Evolutionary conservation across 1,140 invertebrate species (phyloP).

Genomic region (Wasmannia auropunctata): DNA sequence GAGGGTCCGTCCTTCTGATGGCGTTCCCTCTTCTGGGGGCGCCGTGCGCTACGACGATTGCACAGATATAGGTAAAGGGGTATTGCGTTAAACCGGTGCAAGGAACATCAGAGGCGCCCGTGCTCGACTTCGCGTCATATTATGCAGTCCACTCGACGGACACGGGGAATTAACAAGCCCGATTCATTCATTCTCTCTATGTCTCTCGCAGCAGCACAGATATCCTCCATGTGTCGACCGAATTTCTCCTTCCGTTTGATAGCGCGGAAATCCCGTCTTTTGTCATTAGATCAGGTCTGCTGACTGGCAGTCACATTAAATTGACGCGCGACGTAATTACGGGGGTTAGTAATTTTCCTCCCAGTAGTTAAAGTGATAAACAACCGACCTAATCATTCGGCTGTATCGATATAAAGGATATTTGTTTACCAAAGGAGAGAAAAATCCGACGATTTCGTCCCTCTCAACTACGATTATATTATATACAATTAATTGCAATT

Average conservation of each 20-base stretch:
- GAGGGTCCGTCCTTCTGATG: slow-evolving; percentile 11
- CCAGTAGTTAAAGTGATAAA: slow-evolving; percentile 32
- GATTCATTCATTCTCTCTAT: background rate
- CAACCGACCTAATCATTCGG: slow-evolving; percentile 1
- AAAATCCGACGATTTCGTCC: background rate
- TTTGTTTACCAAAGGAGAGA: background rate
- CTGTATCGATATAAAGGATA: slow-evolving; percentile 27
- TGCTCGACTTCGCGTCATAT: slow-evolving; percentile 35
- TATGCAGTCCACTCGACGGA: background rate
- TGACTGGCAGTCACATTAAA: slow-evolving; percentile 31
- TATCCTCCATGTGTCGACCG: slow-evolving; percentile 24
- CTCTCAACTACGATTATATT: background rate
- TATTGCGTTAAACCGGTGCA: slow-evolving; percentile 25
- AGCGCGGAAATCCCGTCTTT: slow-evolving; percentile 46
- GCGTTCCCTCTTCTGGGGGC: background rate
- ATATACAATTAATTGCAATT: background rate
- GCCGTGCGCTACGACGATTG: background rate
- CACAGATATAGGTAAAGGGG: slow-evolving; percentile 28
- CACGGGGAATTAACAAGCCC: slow-evolving; percentile 11
- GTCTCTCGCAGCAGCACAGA: background rate
- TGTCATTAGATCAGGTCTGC: slow-evolving; percentile 28
- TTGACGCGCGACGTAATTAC: slow-evolving; percentile 46
- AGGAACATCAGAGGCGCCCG: slow-evolving; percentile 4
- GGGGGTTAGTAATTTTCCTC: slow-evolving; percentile 39
- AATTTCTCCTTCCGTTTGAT: slow-evolving; percentile 50